phyloP scores from a whole-genome alignment of 2,797 vertebrate species.

The Hipposideros larvatus region DNA sequence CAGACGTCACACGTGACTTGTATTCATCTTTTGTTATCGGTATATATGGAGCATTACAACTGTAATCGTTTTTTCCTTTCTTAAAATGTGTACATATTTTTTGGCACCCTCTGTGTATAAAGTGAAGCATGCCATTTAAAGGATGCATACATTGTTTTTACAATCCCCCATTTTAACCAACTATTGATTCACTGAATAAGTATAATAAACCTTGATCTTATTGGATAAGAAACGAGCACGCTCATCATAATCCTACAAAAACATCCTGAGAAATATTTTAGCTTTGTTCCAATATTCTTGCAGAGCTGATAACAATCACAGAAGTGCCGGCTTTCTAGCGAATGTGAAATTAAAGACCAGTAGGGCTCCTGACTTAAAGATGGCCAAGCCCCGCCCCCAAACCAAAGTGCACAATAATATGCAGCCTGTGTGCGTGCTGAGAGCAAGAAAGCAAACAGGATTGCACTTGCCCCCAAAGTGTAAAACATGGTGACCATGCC shows the following conservation, averaged over 20 bases:
- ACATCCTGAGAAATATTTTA: neutral
- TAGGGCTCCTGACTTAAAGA: neutral
- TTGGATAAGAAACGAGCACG: neutral
- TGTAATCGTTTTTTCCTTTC: too few relatives aligned
- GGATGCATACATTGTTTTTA: neutral
- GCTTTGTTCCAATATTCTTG: neutral
- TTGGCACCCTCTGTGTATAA: neutral
- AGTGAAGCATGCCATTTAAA: neutral
- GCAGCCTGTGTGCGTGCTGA: too few relatives aligned
- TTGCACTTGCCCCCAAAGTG: neutral
- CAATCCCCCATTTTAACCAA: fast-evolving
- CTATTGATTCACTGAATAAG: neutral
- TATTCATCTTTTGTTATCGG: too few relatives aligned
- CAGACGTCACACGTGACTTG: too few relatives aligned
- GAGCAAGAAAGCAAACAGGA: fast-evolving
- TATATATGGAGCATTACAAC: too few relatives aligned
- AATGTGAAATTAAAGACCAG: neutral
- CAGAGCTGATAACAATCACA: fast-evolving
- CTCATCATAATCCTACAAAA: neutral
- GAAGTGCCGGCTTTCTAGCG: neutral
- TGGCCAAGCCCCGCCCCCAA: neutral
- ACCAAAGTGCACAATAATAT: too few relatives aligned
- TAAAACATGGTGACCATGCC: neutral
- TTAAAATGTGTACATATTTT: too few relatives aligned
- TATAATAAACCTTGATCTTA: neutral